Base-by-base conservation (phyloP, 2,888 invertebrate species). In the Eilema caniola region DNA sequence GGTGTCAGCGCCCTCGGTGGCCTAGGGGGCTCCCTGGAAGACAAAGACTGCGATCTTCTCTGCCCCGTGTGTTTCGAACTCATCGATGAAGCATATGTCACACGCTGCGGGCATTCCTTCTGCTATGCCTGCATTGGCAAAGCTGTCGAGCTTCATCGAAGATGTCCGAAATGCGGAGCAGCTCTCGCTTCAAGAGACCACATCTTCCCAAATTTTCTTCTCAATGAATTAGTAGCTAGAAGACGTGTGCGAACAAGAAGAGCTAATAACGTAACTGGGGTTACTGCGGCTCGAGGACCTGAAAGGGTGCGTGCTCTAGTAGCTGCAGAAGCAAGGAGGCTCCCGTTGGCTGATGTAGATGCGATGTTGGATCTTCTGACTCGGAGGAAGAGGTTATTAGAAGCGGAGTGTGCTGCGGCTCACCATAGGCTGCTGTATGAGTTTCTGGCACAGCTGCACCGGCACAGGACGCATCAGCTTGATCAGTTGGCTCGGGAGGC, bases 31-130 rank as follows among this genome's bases (percentile, higher is more conserved):
- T 96, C 96, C 0, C 92, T 96, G 2, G 97, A 97, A 80, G 97
- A 97, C 84, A 97, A 97, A 90, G 96, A 96, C 86, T 96, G 96
- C 80, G 97, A 97, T 86, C 86, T 93, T 65, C 87, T 90, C 47
- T 90, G 98, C 88, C 98, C 98, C 0, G 97, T 98, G 67, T 99
- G 99, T 93, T 98, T 98, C 92, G 98, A 98, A 89, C 93, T 98
- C 64, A 98, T 99, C 74, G 97, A 97, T 80, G 98, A 98, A 90
- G 98, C 99, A 0, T 97, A 98, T 90, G 98, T 99, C 85, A 98
- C 98, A 0, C 97, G 97, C 80, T 99, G 99, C 92, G 99, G 99
- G 0, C 99, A 99, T 89, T 98, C 98, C 1, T 99, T 98, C 93
- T 99, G 99, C 91, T 97, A 96, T 87, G 96, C 96, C 24, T 99